phyloP scores from a whole-genome alignment of 1,140 invertebrate species.

The Metopolophium dirhodum region DNA sequence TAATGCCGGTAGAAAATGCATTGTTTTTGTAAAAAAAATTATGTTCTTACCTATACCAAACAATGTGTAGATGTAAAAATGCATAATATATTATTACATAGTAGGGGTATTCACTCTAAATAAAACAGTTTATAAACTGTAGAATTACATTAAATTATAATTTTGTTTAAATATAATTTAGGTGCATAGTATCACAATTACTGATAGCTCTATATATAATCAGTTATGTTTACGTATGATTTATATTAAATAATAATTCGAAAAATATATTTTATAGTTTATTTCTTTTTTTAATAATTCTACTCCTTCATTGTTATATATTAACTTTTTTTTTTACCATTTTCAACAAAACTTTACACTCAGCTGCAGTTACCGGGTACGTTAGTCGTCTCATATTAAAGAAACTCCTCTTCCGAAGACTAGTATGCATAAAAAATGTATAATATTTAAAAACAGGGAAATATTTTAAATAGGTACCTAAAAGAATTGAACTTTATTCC shows the following conservation, averaged over 20 bases:
- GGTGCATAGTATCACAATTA: background rate
- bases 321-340: background rate
- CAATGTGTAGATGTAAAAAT: background rate
- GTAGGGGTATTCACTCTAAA: background rate
- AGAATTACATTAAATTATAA: too few species aligned
- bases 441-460: background rate
- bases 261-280: background rate
- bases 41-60: background rate
- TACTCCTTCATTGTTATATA: background rate
- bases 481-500: background rate
- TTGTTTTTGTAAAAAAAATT: background rate
- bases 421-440: background rate
- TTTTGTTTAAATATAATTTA: too few species aligned
- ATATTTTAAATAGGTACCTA: background rate
- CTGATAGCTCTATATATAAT: background rate
- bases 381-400: background rate
- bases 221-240: background rate
- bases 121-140: background rate
- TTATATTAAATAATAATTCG: background rate
- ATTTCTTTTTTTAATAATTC: background rate
- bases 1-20: background rate
- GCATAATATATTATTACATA: background rate
- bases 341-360: background rate
- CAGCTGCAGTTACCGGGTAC: background rate
- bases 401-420: background rate